Evolutionary conservation across 2,113 vertebrate genomes (phyloP).

Genomic region (Sander vitreus): DNA sequence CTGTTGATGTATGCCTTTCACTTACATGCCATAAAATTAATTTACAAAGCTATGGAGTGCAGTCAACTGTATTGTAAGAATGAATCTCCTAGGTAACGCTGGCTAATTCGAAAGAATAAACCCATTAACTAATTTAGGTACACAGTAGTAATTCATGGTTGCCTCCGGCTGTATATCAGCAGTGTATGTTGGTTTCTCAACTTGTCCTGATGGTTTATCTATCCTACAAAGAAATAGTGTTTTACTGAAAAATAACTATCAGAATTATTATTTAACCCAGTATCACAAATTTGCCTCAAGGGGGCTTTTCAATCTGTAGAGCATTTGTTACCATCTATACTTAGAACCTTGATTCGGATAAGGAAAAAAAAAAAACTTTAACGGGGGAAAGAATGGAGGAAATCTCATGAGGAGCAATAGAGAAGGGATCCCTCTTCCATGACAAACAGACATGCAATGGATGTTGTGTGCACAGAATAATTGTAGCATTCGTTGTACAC

Average conservation of each 20-base stretch:
- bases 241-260: constrained; percentile 26
- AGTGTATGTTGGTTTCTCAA: constrained; percentile 35
- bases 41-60: constrained; percentile 37
- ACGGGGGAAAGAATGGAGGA: not conserved
- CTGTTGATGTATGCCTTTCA: constrained; percentile 53
- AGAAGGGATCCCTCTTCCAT: no score
- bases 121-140: constrained; percentile 21
- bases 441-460: not conserved
- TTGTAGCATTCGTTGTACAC: not conserved
- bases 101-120: constrained; percentile 35
- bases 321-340: no score
- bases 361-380: not conserved
- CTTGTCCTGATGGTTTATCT: constrained; percentile 33
- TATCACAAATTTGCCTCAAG: not conserved
- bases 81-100: constrained; percentile 29
- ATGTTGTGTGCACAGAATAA: not conserved
- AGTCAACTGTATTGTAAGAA: constrained; percentile 18
- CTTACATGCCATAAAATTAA: constrained; percentile 56
- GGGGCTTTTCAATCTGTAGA: not conserved
- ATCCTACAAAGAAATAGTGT: constrained; percentile 49
- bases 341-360: not conserved
- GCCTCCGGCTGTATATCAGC: constrained; percentile 31
- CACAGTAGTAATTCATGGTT: constrained; percentile 28
- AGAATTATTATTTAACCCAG: not conserved
- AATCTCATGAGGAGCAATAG: no score